Base-by-base conservation (phyloP, 2,797 vertebrate species). In the Gouania willdenowi region DNA sequence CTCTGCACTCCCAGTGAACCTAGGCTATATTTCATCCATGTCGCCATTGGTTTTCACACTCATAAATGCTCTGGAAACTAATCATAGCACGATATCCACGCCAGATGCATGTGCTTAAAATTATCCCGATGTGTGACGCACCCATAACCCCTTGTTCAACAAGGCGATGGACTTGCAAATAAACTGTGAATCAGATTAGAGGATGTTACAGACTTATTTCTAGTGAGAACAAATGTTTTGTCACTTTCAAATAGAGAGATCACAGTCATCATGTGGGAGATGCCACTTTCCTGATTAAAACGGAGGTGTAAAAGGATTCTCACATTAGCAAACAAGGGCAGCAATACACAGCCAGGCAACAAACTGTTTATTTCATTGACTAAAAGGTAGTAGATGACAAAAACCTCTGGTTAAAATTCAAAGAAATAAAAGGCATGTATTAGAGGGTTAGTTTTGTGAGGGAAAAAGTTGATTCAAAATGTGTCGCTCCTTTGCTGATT, bases 11-110 rank as follows among this genome's bases (percentile, higher is more conserved):
- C 88, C 88, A 79, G 91, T 92, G 91, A 94, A 94, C 90, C 88
- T 87, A 62, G 84, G 90, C 91, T 88, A 95, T 97, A 95, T 94
- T 93, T 98, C 91, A 95, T 88, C 88, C 90, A 67, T 87, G 89
- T 91, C 89, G 91, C 86, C 86, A 80, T 89, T 87, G 89, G 88
- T 89, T 90, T 79, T 72, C 86, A 90, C 83, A 89, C 86, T 67
- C 86, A 70, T 85, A 83, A 88, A 91, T 77, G 85, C 87, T 84
- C 84, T 87, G 86, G 83, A 87, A 89, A 87, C 87, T 90, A 91
- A 97, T 94, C 91, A 91, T 83, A 75, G 82, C 78, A 75, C 81
- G 74, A 85, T 72, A 77, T 74, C 74, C 66, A 63, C 37, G 69
- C 59, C 48, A 77, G 85, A 82, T 75, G 87, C 88, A 91, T 92